phyloP scores from a whole-genome alignment of 1,140 invertebrate species.

The Leptoteleia sp. region DNA sequence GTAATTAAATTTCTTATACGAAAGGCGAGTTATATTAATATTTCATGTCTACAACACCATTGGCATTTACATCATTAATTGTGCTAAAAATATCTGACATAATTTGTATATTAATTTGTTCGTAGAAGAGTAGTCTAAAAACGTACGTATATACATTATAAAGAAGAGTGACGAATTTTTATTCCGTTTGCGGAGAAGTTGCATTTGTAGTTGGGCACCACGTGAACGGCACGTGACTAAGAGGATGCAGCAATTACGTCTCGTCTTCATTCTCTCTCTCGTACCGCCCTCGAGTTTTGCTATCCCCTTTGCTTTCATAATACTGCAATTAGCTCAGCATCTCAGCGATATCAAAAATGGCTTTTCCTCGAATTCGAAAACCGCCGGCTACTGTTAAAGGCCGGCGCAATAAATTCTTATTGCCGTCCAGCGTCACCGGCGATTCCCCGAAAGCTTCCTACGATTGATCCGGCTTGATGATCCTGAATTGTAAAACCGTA shows the following conservation, averaged over 20 bases:
- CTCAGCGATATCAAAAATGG: conserved; percentile 77
- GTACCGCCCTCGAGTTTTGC: conserved; percentile 59
- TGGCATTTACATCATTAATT: no score
- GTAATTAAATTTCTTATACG: no score
- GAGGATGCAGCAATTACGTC: conserved; percentile 78
- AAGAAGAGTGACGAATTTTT: conserved; percentile 48
- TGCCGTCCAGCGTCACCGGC: conserved; percentile 64
- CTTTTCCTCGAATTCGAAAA: conserved; percentile 77
- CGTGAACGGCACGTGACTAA: conserved; percentile 78
- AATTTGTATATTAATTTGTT: conserved; percentile 21
- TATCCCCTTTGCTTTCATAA: conserved; percentile 59
- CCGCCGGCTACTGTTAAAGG: conserved; percentile 73
- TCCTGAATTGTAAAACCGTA: conserved; percentile 22
- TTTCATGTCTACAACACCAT: no score
- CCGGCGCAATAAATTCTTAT: conserved; percentile 78
- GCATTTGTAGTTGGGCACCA: conserved; percentile 74
- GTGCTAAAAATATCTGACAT: background rate
- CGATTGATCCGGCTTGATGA: conserved; percentile 51
- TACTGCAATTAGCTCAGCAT: conserved; percentile 74
- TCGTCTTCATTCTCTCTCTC: conserved; percentile 59
- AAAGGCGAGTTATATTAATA: no score
- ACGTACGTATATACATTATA: conserved; percentile 29
- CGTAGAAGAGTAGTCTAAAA: conserved; percentile 11
- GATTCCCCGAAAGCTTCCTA: conserved; percentile 69
- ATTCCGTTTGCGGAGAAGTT: conserved; percentile 48